Base-by-base conservation (phyloP, 1,140 invertebrate genomes). In the Paraescarpia echinospica region DNA sequence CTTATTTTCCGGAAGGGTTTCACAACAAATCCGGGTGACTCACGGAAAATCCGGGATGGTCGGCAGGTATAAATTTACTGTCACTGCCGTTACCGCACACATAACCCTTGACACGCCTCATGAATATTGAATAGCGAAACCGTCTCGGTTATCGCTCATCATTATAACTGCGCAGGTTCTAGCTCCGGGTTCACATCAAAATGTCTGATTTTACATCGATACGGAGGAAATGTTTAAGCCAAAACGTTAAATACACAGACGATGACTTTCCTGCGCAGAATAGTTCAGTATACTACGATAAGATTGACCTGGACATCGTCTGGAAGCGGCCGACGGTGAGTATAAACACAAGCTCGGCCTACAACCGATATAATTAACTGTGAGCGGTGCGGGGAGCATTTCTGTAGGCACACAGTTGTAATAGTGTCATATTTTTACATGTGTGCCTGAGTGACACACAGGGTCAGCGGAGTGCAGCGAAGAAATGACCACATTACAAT, bases 291-390 rank as follows among this genome's bases (percentile, higher is more conserved):
- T 93, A 93, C 90, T 93, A 91, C 91, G 89, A 91, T 35, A 93
- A 89, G 88, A 89, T 89, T 22, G 93, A 93, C 88, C 91, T n/a
- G 33, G 89, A 77, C 31, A 93, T 93, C 35, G 41, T 92, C 33
- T 93, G 93, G 93, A 89, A 92, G 12, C 91, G 93, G 34, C 93
- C 93, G 34, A 35, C 59, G 35, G 93, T 93, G 92, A 92, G 27
- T 41, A 22, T n/a, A 34, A 35, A 90, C 35, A 90, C 14, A 4
- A 14, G 34, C 34, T 9, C 9, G 2, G 14, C 35, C 34, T 90
- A 18, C 34, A 35, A n/a, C 18, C 35, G 18, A 18, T 90, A 27
- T 27, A 33, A 33, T 14, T 34, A 18, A n/a, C n/a, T 18, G 90
- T 51, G 48, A 9, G 48, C 8, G 48, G 8, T 5, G 2, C 59